Evolutionary conservation across 2,888 invertebrate species (phyloP).

Genomic region (Diarsia dahlii): DNA sequence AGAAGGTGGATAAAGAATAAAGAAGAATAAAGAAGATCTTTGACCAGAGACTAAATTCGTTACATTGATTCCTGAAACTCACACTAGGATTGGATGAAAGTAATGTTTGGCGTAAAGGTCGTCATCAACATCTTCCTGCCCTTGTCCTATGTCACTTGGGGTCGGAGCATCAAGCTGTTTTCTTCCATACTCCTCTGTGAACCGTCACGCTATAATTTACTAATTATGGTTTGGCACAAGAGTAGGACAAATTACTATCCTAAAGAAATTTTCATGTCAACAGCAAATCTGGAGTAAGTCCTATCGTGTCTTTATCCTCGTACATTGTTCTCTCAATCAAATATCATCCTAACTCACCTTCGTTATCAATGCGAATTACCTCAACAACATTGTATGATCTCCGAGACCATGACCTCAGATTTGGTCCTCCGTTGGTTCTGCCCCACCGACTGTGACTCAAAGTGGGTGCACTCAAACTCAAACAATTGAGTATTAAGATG

Average conservation of each 20-base stretch:
- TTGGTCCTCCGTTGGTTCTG: conserved; percentile 32
- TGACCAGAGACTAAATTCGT: no score
- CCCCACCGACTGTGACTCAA: conserved; percentile 49
- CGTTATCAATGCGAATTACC: not conserved
- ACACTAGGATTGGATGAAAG: not conserved
- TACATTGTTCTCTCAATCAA: not conserved
- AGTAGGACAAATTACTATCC: not conserved
- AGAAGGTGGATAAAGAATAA: not conserved
- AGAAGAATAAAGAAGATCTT: no score
- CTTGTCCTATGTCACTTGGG: no score
- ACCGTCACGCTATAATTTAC: no score
- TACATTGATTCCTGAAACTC: no score
- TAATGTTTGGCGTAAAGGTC: not conserved
- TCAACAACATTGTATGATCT: conserved; percentile 9
- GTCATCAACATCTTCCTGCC: no score
- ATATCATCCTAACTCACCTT: not conserved
- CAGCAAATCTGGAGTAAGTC: not conserved
- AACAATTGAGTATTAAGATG: conserved; percentile 67
- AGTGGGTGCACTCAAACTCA: conserved; percentile 59
- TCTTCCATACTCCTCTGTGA: no score
- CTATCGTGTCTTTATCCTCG: not conserved
- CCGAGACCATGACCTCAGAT: conserved; percentile 35
- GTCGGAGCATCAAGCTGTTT: no score
- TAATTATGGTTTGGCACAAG: not conserved
- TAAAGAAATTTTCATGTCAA: not conserved